Evolutionary conservation across 1,140 invertebrate genomes (phyloP), one percentile per base, ranked within the genome.

Genomic region (Leptinotarsa undecemlineata): DNA sequence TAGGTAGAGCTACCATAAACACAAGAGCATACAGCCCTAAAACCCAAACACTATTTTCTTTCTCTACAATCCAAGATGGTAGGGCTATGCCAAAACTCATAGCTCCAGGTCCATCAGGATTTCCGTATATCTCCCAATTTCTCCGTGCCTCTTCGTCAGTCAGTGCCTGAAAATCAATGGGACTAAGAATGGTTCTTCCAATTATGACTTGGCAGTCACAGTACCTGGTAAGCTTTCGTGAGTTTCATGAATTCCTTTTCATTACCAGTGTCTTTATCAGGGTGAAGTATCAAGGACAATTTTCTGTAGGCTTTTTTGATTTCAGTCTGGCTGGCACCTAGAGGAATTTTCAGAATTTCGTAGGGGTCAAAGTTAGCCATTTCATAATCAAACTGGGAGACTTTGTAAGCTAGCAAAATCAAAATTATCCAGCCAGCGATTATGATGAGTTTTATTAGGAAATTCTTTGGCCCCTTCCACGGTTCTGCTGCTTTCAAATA

Each of bases 41-140:
- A 11, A 99, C 97, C 96, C 96, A 98, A 48, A 99, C 91, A 78
- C 97, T 98, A 86, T 99, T 99, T 87, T 99, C 95, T 85, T 98
- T 98, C 84, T 99, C 97, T n/a, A 99, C 96, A 86, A 99, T 99
- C 98, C 98, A 99, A 71, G 98, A 99, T 20, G 98, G 98, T 62
- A 99, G 87, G 61, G 98, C 98, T 85, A 99, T 99, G 77, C 98
- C 98, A 90, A 99, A 99, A 81, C 95, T 96, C 91, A 97, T 99
- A 21, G 96, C 97, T 78, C 96, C 97, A 47, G 98, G 98, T 5
- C 98, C 98, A 91, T 99, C 98, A 15, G 98, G 98, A 90, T 99
- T 99, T 51, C 98, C 98, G 90, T 99, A 98, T 85, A 97, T 96
- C 84, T 99, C 96, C 95, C 97, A 99, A 87, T 99, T 99, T 85